Evolutionary conservation across 2,797 vertebrate genomes (phyloP).

Genomic region (Vultur gryphus): DNA sequence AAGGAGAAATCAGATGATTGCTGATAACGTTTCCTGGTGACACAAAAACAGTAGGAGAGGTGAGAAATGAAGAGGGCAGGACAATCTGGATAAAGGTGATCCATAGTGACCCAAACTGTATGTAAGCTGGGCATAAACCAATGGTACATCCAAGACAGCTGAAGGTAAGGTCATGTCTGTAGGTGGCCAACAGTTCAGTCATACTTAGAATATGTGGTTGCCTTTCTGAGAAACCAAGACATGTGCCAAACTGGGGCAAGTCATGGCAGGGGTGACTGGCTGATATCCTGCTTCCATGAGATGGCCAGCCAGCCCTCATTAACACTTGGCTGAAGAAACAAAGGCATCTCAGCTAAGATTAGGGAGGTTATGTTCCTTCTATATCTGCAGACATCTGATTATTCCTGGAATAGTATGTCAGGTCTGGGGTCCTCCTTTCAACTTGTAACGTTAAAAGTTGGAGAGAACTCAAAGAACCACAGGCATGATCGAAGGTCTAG

Average conservation of each 20-base stretch:
- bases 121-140: background rate
- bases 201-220: background rate
- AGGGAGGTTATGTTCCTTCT: background rate
- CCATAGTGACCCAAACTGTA: background rate
- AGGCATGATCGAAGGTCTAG: background rate
- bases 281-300: background rate
- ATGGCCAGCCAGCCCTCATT: background rate
- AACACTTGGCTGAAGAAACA: background rate
- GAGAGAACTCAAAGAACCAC: background rate
- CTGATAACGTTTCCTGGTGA: background rate
- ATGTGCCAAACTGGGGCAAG: background rate
- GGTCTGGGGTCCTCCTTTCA: background rate
- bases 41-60: background rate
- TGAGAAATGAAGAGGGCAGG: background rate
- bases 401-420: background rate
- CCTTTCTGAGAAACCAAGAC: background rate
- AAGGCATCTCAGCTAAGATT: background rate
- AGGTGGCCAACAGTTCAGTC: background rate
- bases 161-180: background rate
- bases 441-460: background rate
- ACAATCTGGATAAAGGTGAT: background rate
- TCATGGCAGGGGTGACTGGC: background rate
- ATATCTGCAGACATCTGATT: background rate
- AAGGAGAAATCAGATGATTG: background rate
- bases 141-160: background rate